Base-by-base conservation (phyloP, 2,888 invertebrate species). In the Stenodema calcarata region DNA sequence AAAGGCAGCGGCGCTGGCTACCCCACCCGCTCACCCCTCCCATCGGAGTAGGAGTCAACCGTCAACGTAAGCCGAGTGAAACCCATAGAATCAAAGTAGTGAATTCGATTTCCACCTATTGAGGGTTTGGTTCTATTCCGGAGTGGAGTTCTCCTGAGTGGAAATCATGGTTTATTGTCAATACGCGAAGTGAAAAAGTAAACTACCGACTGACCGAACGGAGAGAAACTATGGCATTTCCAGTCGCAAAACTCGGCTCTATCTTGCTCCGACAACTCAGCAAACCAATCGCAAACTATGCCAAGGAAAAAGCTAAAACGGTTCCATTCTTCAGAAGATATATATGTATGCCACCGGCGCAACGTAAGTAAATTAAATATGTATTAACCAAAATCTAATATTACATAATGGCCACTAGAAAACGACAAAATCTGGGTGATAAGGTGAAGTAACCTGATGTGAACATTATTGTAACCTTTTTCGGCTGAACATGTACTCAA, bases 281-380 rank as follows among this genome's bases (percentile, higher is more conserved):
- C 91, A 98, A 98, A 93, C 98, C 98, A 0, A 94, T 98, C 88
- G 97, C 98, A 84, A 96, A 95, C 92, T 91, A 94, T 83, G 94
- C 96, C 80, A 97, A 97, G 90, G 93, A 93, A 90, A 93, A 95
- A 91, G 98, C 98, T 41, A 98, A 98, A 92, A 94, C 93, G 90
- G 95, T 94, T 95, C 95, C 86, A n/a, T 94, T 97, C 91, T 98
- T 98, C 91, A 93, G 97, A 90, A 96, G 95, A 88, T 97, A 97
- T 92, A 93, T 98, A 89, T 97, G 97, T 92, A 97, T 98, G 95
- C 98, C 98, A 89, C 97, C 98, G 89, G 98, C 98, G 69, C 97
- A 97, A 91, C 94, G 96, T 96, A 93, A 93, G 94, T 92, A 16
- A 35, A n/a, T n/a, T n/a, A n/a, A n/a, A n/a, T n/a, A n/a, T n/a